Evolutionary conservation across 2,888 invertebrate genomes (phyloP), one percentile per base, ranked within the genome.

Genomic region (Drosophila mulleri): DNA sequence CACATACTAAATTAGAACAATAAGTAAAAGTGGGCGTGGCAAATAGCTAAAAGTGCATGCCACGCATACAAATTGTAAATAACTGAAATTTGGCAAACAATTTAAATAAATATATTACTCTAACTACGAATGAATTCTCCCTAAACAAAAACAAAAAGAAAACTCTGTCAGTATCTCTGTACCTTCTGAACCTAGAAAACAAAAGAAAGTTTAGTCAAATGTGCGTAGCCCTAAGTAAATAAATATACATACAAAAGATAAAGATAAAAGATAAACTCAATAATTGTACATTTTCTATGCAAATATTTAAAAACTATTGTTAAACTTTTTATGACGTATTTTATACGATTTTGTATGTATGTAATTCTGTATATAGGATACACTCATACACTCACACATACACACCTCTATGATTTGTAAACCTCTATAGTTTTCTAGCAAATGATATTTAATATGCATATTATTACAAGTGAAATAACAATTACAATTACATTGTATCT

Each of bases 161-260:
- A 71, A 76, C 75, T 89, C 90, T 90, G 87, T 89, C 89, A 82
- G 80, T 81, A 89, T 90, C 90, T 90, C 85, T 90, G 90, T 90
- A 90, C 90, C 90, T 90, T 90, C 82, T 87, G 75, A 86, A 84
- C 72, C 84, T 81, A 82, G 62, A 72, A 80, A 45, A n/a, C 18
- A 41, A 54, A 41, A 14, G 41, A 39, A 74, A 53, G 62, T 72
- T 67, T 84, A 84, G 83, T 69, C 66, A 77, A 84, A 80, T 85
- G 74, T 76, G 73, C 72, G 23, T 85, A 83, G 59, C 9, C 8
- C 0, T 83, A 84, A 86, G 84, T 83, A 86, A 82, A 78, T 69
- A 65, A 82, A 82, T 82, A 82, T 81, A 80, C 67, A 75, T 32
- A 47, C 16, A 8, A 23, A 20, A 14, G 47, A 58, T 12, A 37